Percentiles rank a stretch among this genome's conserved stretches.
Evolutionary conservation across 2,797 vertebrate genomes (phyloP).

Genomic region (Sebastes steindachneri): DNA sequence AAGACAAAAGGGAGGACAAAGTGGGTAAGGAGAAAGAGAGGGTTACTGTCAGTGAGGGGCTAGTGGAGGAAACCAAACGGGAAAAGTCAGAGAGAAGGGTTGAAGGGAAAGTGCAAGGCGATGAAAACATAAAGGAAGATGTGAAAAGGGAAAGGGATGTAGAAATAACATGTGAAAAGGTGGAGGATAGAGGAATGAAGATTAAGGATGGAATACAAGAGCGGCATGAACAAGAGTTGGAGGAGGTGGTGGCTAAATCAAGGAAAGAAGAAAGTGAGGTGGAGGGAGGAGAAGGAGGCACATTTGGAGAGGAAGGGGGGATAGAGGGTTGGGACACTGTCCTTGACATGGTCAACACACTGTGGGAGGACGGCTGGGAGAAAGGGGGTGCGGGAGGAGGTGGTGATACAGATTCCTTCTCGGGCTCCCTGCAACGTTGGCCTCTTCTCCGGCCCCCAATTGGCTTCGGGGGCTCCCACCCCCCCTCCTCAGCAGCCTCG

Average conservation of each 20-base stretch:
- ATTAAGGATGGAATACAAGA: conserved; percentile 19
- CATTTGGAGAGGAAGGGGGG: conserved; percentile 46
- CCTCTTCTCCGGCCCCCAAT: conserved; percentile 83
- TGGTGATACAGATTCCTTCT: conserved; percentile 74
- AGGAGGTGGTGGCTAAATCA: conserved; percentile 14
- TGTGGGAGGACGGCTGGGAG: conserved; percentile 83
- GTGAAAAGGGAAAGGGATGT: conserved; percentile 1
- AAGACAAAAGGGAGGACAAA: conserved; percentile 21
- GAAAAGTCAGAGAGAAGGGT: conserved; percentile 27
- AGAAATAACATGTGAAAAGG: conserved; percentile 1
- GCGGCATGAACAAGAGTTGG: conserved; percentile 20
- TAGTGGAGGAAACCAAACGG: conserved; percentile 31
- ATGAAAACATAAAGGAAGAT: conserved; percentile 21
- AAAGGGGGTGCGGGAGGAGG: conserved; percentile 48
- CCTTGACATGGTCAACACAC: conserved; percentile 83
- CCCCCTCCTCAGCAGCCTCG: conserved; percentile 82
- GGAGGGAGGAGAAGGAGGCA: conserved; percentile 35
- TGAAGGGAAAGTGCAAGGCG: conserved; percentile 36
- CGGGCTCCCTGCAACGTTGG: conserved; percentile 82
- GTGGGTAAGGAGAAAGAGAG: conserved; percentile 35
- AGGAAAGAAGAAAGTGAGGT: conserved; percentile 44
- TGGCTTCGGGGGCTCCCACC: conserved; percentile 85
- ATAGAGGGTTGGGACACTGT: conserved; percentile 81
- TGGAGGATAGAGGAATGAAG: not conserved
- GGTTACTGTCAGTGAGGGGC: not conserved